Conservation (phyloP, 2,113 vertebrate species). For the Aptenodytes patagonicus region DNA sequence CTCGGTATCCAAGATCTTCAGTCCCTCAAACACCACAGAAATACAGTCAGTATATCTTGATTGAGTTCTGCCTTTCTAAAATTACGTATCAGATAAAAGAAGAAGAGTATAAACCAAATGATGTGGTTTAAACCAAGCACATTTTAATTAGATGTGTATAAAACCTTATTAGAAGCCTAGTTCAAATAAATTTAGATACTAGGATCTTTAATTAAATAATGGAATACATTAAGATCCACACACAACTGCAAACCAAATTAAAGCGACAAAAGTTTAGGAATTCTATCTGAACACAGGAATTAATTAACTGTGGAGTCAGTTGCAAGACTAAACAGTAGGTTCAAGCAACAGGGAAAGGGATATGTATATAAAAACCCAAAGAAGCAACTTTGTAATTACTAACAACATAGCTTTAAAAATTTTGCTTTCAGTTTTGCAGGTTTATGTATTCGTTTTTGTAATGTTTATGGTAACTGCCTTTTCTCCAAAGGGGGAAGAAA, state of each 20-base stretch:
- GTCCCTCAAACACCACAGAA: background rate
- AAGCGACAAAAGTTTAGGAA: background rate
- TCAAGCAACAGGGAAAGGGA: background rate
- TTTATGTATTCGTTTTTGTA: background rate
- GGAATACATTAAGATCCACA: background rate
- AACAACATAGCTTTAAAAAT: background rate
- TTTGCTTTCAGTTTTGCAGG: background rate
- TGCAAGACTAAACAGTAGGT: background rate
- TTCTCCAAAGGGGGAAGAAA: background rate
- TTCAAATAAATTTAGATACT: background rate
- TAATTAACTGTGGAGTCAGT: background rate
- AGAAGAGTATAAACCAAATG: background rate
- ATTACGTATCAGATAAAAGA: background rate
- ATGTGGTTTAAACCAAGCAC: background rate
- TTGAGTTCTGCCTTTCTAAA: background rate
- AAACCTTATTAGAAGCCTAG: background rate
- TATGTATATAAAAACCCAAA: background rate
- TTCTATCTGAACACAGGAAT: background rate
- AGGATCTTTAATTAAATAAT: background rate
- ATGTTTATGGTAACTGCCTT: background rate
- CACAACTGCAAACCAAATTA: background rate
- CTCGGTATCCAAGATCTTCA: background rate
- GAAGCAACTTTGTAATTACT: background rate
- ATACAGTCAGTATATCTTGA: background rate
- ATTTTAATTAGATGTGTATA: background rate